Percentiles rank a stretch among this genome's conserved stretches.
phyloP scores from a whole-genome alignment of 2,113 vertebrate species.

The Sceloporus tristichus region DNA sequence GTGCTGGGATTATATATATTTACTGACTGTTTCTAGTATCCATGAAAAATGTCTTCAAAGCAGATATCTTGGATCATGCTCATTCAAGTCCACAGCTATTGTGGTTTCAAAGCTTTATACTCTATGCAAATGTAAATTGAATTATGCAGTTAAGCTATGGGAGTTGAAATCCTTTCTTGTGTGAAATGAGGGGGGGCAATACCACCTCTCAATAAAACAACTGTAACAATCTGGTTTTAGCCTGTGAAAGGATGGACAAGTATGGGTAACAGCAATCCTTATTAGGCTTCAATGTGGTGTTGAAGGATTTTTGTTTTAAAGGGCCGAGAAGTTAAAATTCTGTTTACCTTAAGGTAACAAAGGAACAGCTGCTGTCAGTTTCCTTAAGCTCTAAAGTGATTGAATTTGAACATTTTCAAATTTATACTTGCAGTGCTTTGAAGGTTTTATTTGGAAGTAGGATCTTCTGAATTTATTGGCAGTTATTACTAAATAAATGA shows the following conservation, averaged over 20 bases:
- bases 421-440: background rate
- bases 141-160: background rate
- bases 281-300: background rate
- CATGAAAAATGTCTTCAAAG: slow-evolving; percentile 8
- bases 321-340: background rate
- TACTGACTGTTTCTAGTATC: background rate
- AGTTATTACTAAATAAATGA: background rate
- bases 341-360: background rate
- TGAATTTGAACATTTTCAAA: background rate
- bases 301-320: background rate
- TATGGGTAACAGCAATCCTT: background rate
- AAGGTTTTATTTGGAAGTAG: background rate
- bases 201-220: background rate
- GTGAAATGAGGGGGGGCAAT: background rate
- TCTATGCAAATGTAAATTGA: background rate
- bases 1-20: background rate
- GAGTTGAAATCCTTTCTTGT: slow-evolving; percentile 4
- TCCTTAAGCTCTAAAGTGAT: background rate
- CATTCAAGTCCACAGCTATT: slow-evolving; percentile 15
- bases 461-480: background rate
- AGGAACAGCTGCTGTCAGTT: background rate
- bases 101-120: slow-evolving; percentile 17
- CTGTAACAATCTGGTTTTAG: slow-evolving; percentile 3
- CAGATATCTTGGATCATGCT: slow-evolving; percentile 8
- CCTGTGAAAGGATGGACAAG: background rate